Conservation (phyloP, 2,797 vertebrate species). For the Chaenodraco wilsoni region DNA sequence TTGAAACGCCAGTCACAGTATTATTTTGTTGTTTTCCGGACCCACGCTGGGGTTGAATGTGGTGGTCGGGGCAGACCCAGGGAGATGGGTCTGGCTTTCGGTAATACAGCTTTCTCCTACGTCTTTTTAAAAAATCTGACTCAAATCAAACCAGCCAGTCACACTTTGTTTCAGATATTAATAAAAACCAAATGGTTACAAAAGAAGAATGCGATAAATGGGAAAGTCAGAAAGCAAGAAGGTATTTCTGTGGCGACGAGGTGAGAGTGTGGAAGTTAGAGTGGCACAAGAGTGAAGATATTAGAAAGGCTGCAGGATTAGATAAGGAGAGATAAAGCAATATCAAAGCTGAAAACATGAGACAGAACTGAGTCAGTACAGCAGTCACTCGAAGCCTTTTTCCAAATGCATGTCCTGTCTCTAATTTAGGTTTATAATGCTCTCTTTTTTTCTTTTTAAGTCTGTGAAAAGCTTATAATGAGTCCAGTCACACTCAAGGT, state of each 20-base stretch:
- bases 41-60: conserved; percentile 57
- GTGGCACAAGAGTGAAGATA: conserved; percentile 33
- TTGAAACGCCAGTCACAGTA: conserved; percentile 43
- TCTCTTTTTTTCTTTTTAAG: conserved; percentile 10
- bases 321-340: conserved; percentile 26
- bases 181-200: conserved; percentile 91
- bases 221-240: conserved; percentile 40
- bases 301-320: conserved; percentile 32
- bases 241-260: conserved; percentile 56
- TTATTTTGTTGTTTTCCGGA: conserved; percentile 55
- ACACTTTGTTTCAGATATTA: conserved; percentile 85
- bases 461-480: conserved; percentile 13
- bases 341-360: conserved; percentile 22
- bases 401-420: background rate
- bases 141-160: conserved; percentile 78
- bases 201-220: conserved; percentile 44
- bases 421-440: background rate
- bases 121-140: conserved; percentile 66
- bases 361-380: conserved; percentile 1
- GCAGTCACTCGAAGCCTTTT: background rate
- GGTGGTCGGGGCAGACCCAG: conserved; percentile 77
- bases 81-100: conserved; percentile 83
- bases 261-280: conserved; percentile 53
- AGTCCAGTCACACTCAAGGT: conserved; percentile 11
- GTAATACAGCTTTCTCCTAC: conserved; percentile 67